Evolutionary conservation across 2,797 vertebrate species (phyloP).

Genomic region (Danio albolineatus): DNA sequence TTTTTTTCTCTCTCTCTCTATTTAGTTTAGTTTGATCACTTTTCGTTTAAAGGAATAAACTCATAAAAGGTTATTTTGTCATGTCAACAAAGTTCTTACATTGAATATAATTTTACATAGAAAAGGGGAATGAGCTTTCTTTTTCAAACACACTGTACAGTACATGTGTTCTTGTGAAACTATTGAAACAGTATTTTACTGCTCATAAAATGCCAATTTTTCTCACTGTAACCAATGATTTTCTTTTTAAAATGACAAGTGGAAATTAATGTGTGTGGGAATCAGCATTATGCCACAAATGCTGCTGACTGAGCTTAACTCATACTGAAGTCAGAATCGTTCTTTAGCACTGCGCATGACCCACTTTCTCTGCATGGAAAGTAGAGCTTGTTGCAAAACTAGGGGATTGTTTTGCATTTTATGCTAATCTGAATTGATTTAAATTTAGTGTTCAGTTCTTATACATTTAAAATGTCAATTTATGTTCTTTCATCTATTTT

Average conservation of each 20-base stretch:
- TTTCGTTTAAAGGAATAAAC: no score
- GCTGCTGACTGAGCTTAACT: constrained; percentile 17
- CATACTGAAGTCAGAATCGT: constrained; percentile 16
- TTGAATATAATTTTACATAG: background rate
- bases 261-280: background rate
- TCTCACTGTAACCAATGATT: background rate
- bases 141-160: background rate
- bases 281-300: constrained; percentile 5
- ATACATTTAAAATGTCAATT: no score
- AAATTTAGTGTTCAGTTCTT: background rate
- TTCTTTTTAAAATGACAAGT: background rate
- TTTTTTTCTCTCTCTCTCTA: no score
- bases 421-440: background rate
- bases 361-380: constrained; percentile 25
- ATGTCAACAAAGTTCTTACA: background rate
- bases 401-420: constrained; percentile 3
- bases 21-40: constrained; percentile 67
- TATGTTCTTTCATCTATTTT: no score
- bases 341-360: constrained; percentile 13
- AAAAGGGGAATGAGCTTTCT: background rate
- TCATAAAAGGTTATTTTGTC: background rate
- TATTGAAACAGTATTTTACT: background rate
- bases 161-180: background rate
- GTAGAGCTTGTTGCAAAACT: background rate
- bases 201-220: no score